Base-by-base conservation (phyloP, 2,888 invertebrate species). In the Ormyrus labotus region DNA sequence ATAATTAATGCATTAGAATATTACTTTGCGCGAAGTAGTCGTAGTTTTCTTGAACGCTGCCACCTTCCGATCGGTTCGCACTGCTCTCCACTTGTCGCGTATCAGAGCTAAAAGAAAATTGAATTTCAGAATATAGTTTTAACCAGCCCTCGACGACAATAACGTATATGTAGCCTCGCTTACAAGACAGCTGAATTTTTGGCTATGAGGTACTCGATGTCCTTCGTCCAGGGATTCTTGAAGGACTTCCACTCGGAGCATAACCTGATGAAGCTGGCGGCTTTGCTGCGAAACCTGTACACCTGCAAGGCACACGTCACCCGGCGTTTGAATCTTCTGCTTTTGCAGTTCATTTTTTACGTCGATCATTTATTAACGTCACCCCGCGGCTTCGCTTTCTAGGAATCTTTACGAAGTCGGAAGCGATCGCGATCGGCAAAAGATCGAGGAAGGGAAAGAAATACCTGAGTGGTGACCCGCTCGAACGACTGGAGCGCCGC, bases 171-270 rank as follows among this genome's bases (percentile, higher is more conserved):
- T 60, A 50, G 19, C 19, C 19, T 19, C 45, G 91, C 93, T 92
- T 90, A 95, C 93, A 94, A 92, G 80, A 96, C 93, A 67, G 96
- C 93, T 0, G 94, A 95, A 91, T 98, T 97, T 90, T 96, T 96
- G 0, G 97, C 96, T 84, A 97, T 95, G 83, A 98, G 93, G 88
- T 96, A 97, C 88, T 98, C 98, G 82, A 97, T 95, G 88, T 98
- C 98, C 91, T 97, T 97, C 0, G 98, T 98, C 98, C 98, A 98
- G 0, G 98, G 98, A 91, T 98, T 98, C 86, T 94, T 94, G 90
- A 98, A 98, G 0, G 96, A 95, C 85, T 95, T 96, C 95, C 97
- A 97, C 87, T 95, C 95, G 82, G 97, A 97, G 87, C 95, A 95
- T 13, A 98, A 91, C 73, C 93, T 93, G 5, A 95, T 93, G 86